Evolutionary conservation across 2,113 vertebrate species (phyloP).

Genomic region (Asarcornis scutulata): DNA sequence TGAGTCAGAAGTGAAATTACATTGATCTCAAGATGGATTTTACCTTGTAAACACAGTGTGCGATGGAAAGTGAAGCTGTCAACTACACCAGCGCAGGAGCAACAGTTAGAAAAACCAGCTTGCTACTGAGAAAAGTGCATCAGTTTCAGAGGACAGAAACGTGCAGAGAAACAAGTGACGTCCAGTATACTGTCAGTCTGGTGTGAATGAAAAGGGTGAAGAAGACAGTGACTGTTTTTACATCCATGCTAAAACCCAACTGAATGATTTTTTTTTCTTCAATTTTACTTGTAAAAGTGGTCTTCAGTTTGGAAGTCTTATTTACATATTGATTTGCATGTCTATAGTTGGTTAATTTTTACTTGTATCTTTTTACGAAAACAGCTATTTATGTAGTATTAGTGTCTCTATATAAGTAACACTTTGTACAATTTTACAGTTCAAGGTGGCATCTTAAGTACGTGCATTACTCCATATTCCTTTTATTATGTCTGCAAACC

Average conservation of each 20-base stretch:
- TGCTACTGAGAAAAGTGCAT: background rate
- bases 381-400: background rate
- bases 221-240: background rate
- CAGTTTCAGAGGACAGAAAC: background rate
- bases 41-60: background rate
- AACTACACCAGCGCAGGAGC: rapidly evolving
- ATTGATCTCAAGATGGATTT: background rate
- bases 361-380: background rate
- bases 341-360: background rate
- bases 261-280: background rate
- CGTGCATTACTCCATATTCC: background rate
- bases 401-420: background rate
- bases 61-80: background rate
- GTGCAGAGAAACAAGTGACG: background rate
- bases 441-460: background rate
- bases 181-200: background rate
- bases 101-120: no score
- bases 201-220: background rate
- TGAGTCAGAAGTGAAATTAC: background rate
- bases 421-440: background rate
- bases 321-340: background rate
- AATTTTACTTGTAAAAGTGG: background rate
- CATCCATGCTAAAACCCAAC: background rate
- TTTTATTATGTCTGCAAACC: rapidly evolving
- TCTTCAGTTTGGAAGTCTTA: background rate